A percentile compares a stretch with the other conserved stretches of the same genome.
phyloP scores from a whole-genome alignment of 1,140 invertebrate genomes.

The Frieseomelitta varia region DNA sequence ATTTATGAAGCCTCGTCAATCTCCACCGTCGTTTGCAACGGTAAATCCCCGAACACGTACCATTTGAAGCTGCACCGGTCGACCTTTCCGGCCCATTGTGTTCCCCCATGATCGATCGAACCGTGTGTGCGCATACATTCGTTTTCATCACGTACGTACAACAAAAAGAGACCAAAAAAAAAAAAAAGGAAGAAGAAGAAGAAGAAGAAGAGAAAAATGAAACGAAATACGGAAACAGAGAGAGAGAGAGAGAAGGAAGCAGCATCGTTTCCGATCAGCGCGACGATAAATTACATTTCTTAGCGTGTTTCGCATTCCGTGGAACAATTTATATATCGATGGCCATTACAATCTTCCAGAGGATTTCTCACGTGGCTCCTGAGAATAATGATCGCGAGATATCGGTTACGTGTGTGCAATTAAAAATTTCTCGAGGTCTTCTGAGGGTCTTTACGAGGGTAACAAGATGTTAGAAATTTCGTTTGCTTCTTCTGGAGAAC shows the following conservation, averaged over 20 bases:
- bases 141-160: background rate
- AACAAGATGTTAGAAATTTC: background rate
- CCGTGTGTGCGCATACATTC: background rate
- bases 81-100: background rate
- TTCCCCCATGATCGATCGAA: background rate
- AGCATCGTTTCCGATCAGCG: no score
- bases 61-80: background rate
- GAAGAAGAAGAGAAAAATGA: background rate
- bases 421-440: background rate
- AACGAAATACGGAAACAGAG: background rate
- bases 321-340: background rate
- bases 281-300: background rate
- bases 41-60: background rate
- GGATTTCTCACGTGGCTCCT: background rate
- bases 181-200: background rate
- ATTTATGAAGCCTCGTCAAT: background rate
- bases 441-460: background rate
- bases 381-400: background rate
- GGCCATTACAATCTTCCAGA: background rate
- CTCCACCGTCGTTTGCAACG: background rate
- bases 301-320: background rate
- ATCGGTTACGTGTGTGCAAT: background rate
- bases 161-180: background rate
- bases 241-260: no score
- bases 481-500: no score